phyloP scores from a whole-genome alignment of 2,113 vertebrate genomes.

The Psittacus erithacus region DNA sequence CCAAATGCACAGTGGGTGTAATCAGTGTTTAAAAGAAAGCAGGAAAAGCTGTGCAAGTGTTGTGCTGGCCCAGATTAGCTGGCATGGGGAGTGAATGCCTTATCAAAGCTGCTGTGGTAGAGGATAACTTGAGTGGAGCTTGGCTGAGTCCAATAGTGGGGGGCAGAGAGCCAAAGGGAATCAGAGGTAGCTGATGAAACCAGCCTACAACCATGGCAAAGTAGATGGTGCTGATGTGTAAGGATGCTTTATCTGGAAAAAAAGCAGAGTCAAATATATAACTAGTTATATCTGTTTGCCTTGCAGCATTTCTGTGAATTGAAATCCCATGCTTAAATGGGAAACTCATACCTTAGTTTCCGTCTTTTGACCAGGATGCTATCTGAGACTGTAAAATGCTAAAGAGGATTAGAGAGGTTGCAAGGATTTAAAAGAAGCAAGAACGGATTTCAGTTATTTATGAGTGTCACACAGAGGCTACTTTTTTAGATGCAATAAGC shows the following conservation, averaged over 20 bases:
- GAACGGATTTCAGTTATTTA: not conserved
- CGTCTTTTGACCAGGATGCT: not conserved
- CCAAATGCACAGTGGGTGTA: accelerated
- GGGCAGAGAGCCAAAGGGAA: not conserved
- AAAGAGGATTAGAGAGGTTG: not conserved
- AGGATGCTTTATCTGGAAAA: accelerated
- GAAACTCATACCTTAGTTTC: not conserved
- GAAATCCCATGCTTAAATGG: not conserved
- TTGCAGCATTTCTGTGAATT: not conserved
- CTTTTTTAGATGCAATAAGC: not conserved
- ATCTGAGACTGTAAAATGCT: not conserved
- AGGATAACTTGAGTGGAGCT: not conserved
- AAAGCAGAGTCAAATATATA: not conserved
- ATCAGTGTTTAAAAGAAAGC: not conserved
- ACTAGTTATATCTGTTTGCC: not conserved
- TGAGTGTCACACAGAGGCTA: not conserved
- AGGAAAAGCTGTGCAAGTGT: too few relatives aligned
- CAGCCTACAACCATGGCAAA: not conserved
- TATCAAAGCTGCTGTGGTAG: not conserved
- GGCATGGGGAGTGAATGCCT: accelerated
- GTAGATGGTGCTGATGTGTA: not conserved
- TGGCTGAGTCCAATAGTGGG: not conserved
- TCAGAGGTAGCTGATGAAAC: not conserved
- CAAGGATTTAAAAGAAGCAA: not conserved
- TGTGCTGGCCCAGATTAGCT: not conserved